Conservation (phyloP, 2,888 invertebrate genomes). For the Lithophane socia region DNA sequence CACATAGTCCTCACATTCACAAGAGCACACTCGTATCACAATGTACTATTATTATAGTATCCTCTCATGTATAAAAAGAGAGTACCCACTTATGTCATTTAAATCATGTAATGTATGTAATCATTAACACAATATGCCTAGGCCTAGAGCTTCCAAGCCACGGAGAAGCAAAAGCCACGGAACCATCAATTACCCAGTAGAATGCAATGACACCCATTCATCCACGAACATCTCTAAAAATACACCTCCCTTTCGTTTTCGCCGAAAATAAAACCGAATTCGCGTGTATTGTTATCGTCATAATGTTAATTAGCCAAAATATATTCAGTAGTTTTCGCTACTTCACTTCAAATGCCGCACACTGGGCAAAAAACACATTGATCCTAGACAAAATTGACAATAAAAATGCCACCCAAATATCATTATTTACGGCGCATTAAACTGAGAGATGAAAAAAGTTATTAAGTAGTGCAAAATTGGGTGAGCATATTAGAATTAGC, state of each 20-base stretch:
- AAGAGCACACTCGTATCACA: too few relatives aligned
- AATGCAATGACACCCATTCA: conserved; percentile 3
- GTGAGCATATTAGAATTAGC: conserved; percentile 64
- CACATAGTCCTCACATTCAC: too few relatives aligned
- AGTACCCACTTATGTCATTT: not conserved
- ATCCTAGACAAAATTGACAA: conserved; percentile 63
- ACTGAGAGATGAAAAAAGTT: conserved; percentile 61
- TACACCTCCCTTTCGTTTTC: conserved; percentile 21
- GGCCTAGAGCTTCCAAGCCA: too few relatives aligned
- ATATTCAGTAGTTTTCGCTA: conserved; percentile 40
- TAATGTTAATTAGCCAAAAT: conserved; percentile 58
- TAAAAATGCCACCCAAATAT: conserved; percentile 77
- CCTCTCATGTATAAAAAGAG: not conserved
- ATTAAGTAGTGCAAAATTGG: conserved; percentile 73
- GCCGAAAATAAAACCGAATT: conserved; percentile 39
- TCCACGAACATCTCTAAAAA: conserved; percentile 7
- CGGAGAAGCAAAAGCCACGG: not conserved
- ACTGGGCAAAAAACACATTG: conserved; percentile 49
- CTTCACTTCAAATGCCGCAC: conserved; percentile 65
- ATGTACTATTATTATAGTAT: too few relatives aligned
- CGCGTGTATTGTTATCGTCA: conserved; percentile 48
- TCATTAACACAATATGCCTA: too few relatives aligned
- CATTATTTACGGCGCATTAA: conserved; percentile 68
- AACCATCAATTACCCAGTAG: too few relatives aligned
- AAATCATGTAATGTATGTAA: not conserved